phyloP scores from a whole-genome alignment of 2,797 vertebrate genomes.

The Prionace glauca region DNA sequence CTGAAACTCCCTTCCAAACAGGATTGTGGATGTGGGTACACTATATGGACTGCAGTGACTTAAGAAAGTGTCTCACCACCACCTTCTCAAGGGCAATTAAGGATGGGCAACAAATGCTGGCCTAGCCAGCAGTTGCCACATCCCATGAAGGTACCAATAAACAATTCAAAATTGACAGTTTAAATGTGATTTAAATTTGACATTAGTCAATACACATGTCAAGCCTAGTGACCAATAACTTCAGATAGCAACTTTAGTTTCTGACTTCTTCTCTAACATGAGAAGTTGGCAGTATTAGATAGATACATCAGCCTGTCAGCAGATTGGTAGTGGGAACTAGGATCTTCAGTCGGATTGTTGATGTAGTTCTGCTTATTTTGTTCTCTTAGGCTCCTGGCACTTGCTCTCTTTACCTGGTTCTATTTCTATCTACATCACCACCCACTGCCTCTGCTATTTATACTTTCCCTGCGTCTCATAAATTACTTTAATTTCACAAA shows the following conservation, averaged over 20 bases:
- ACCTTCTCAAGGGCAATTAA: too few species aligned
- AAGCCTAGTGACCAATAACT: not conserved
- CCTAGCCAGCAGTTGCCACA: too few species aligned
- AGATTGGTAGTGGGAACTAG: not conserved
- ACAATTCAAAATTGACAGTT: not conserved
- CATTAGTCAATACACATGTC: not conserved
- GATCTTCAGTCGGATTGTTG: not conserved
- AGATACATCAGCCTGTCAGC: not conserved
- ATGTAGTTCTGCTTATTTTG: not conserved
- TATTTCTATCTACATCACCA: not conserved
- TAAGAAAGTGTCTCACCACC: too few species aligned
- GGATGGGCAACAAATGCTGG: too few species aligned
- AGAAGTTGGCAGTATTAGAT: not conserved
- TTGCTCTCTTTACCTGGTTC: not conserved
- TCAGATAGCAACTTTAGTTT: not conserved
- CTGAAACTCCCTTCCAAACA: too few species aligned
- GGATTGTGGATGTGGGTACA: too few species aligned
- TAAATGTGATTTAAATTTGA: not conserved
- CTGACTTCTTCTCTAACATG: not conserved
- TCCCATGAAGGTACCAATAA: not conserved
- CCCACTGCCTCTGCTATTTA: not conserved
- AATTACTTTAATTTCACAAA: not conserved
- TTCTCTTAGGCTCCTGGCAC: not conserved
- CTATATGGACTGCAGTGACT: too few species aligned
- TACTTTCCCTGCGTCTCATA: slow-evolving; percentile 11